Percentiles rank a stretch among this genome's conserved stretches.
phyloP scores from a whole-genome alignment of 2,888 invertebrate species.

The Clistopyga incitator region DNA sequence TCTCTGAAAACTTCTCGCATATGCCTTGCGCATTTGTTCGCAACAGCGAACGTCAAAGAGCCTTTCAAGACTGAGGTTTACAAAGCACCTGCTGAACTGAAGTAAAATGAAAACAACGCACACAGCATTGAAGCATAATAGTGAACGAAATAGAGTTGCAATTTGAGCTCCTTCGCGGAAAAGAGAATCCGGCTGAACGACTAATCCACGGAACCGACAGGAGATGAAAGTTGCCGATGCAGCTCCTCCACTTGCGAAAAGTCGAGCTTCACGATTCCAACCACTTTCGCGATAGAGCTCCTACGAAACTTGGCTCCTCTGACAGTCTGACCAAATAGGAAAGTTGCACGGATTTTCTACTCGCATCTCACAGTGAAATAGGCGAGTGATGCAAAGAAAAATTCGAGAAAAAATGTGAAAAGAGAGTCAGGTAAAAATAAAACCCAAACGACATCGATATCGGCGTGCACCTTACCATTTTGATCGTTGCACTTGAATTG shows the following conservation, averaged over 20 bases:
- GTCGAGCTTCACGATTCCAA: neutral
- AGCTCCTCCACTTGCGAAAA: neutral
- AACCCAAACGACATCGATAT: too few relatives aligned
- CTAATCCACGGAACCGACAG: constrained; percentile 8
- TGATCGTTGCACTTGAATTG: too few relatives aligned
- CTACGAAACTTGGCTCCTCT: too few relatives aligned
- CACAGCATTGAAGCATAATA: too few relatives aligned
- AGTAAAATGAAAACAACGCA: constrained; percentile 2
- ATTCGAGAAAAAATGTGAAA: too few relatives aligned
- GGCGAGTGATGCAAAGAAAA: neutral
- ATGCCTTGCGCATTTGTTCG: neutral
- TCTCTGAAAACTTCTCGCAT: neutral
- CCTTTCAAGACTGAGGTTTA: neutral
- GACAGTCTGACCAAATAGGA: neutral
- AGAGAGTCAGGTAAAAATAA: too few relatives aligned
- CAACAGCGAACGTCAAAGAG: neutral
- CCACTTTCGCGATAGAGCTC: constrained; percentile 5
- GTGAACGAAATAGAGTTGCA: neutral
- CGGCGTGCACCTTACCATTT: too few relatives aligned
- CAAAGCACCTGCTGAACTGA: neutral
- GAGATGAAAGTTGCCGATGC: constrained; percentile 3
- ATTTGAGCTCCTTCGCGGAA: neutral
- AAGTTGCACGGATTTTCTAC: neutral
- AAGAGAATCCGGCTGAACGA: constrained; percentile 1
- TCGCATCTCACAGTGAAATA: neutral